phyloP scores from a whole-genome alignment of 2,113 vertebrate species.

The Grammomys dolichurus region DNA sequence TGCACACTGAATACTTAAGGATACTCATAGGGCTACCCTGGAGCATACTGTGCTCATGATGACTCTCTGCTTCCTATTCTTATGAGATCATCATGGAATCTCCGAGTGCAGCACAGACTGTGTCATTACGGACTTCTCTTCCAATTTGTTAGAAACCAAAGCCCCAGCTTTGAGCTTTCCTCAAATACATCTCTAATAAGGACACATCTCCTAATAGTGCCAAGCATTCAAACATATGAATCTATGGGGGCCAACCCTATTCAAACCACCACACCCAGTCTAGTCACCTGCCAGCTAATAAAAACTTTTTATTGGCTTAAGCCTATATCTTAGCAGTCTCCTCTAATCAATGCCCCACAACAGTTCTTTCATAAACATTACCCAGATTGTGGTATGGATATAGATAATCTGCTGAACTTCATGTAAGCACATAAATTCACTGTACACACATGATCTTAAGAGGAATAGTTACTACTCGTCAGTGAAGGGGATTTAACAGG shows the following conservation, averaged over 20 bases:
- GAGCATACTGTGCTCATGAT: accelerated
- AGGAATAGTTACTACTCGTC: neutral
- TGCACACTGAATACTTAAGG: accelerated
- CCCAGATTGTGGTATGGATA: neutral
- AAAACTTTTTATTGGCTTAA: neutral
- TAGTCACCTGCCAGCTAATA: neutral
- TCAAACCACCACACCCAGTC: neutral
- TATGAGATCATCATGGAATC: neutral
- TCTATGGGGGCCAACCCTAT: too few relatives aligned
- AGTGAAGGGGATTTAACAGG: neutral
- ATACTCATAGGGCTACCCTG: accelerated
- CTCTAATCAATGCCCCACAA: neutral
- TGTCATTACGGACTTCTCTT: neutral
- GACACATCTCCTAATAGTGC: too few relatives aligned
- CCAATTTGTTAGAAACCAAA: neutral
- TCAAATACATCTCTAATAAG: too few relatives aligned
- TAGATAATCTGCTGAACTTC: neutral
- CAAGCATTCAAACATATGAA: too few relatives aligned
- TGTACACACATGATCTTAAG: neutral
- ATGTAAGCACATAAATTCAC: neutral
- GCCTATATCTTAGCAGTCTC: neutral
- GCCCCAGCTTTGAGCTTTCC: neutral
- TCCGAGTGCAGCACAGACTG: neutral
- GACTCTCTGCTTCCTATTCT: neutral
- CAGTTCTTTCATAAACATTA: neutral